These are phyloP conservation scores for Ophiodon elongatus DNA, from an alignment of 2,113 vertebrate species.

Conservation along the genomic window DNA sequence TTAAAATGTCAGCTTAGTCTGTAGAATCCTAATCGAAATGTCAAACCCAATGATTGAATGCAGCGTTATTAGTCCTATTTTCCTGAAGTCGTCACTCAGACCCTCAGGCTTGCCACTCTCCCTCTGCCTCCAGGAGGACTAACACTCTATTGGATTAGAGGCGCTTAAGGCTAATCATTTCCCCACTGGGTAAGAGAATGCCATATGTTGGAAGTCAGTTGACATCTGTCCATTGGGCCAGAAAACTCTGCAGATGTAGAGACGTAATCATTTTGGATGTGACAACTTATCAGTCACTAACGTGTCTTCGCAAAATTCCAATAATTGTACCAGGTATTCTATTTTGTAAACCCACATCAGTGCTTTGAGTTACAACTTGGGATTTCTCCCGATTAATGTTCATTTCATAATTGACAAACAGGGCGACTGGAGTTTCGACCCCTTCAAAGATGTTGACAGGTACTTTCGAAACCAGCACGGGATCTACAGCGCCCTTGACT, in stretches of 20 bases:
- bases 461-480: slow-evolving; percentile 33
- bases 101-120: slow-evolving; percentile 29
- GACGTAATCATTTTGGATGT: neutral
- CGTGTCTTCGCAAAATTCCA: neutral
- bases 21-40: slow-evolving; percentile 21
- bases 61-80: slow-evolving; percentile 18
- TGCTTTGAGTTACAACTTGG: neutral
- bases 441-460: slow-evolving; percentile 20
- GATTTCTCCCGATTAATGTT: neutral
- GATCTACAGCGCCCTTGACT: slow-evolving; percentile 32
- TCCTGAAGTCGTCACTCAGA: slow-evolving; percentile 34
- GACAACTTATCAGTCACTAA: neutral
- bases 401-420: slow-evolving; percentile 20
- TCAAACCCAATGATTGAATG: slow-evolving; percentile 2
- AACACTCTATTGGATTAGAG: slow-evolving; percentile 75
- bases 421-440: slow-evolving; percentile 33
- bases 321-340: neutral
- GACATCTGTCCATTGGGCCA: slow-evolving; percentile 22
- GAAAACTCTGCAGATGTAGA: slow-evolving; percentile 42
- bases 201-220: slow-evolving; percentile 68
- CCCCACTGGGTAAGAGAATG: slow-evolving; percentile 53
- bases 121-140: slow-evolving; percentile 54
- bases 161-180: slow-evolving; percentile 79
- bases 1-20: slow-evolving; percentile 29
- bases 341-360: neutral